Conservation (phyloP, 2,797 vertebrate species). For the Poecilia picta region DNA sequence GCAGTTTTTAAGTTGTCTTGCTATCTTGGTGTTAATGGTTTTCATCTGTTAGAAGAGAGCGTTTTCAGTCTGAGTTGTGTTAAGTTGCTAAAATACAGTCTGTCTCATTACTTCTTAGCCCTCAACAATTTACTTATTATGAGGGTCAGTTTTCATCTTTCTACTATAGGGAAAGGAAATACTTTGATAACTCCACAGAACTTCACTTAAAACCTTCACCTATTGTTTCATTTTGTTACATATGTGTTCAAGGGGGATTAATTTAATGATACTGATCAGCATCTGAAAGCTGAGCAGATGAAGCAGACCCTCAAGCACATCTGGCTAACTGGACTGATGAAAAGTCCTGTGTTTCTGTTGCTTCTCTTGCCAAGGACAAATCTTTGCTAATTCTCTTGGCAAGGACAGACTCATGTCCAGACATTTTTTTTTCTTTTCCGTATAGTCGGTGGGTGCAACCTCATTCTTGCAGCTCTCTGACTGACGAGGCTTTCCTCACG, state of each 20-base stretch:
- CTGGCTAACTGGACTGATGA: constrained; percentile 59
- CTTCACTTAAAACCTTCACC: background rate
- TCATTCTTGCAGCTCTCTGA: constrained; percentile 54
- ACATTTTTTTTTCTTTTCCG: constrained; percentile 48
- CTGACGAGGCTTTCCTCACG: constrained; percentile 64
- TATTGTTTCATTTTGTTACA: constrained; percentile 1
- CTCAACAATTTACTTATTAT: background rate
- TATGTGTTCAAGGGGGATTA: constrained; percentile 2
- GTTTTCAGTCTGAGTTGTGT: background rate
- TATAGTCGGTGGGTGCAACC: constrained; percentile 37
- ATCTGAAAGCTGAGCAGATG: constrained; percentile 32
- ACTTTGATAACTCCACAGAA: background rate
- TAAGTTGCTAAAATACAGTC: background rate
- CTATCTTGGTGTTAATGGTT: background rate
- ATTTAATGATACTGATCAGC: constrained; percentile 40
- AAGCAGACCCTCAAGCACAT: constrained; percentile 57
- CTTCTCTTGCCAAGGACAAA: constrained; percentile 65
- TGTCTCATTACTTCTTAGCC: background rate
- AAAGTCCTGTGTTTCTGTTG: constrained; percentile 56
- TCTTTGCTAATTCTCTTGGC: constrained; percentile 72
- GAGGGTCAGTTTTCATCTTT: background rate
- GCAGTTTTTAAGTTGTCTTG: background rate
- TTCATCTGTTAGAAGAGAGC: background rate
- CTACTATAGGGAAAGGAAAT: background rate
- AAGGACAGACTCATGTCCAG: constrained; percentile 61